phyloP scores from a whole-genome alignment of 1,140 invertebrate species.

The Rhizoglyphus robini region DNA sequence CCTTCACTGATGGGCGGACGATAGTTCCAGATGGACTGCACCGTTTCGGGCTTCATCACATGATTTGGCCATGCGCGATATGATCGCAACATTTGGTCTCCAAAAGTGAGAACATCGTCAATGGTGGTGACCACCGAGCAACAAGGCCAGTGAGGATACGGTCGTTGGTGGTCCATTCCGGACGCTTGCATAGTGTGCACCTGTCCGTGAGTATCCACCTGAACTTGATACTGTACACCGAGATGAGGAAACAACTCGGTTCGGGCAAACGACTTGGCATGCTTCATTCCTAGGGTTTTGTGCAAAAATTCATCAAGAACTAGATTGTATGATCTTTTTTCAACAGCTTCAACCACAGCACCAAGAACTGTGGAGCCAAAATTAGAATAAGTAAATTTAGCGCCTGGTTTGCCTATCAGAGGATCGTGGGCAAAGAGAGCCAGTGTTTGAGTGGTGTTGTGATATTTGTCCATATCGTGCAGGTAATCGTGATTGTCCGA shows the following conservation, averaged over 20 bases:
- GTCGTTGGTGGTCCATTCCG: neutral
- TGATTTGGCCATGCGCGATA: neutral
- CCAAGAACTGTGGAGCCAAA: slow-evolving; percentile 1
- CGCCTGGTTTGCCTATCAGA: neutral
- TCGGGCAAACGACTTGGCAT: neutral
- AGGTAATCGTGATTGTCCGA: neutral
- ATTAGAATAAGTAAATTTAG: slow-evolving; percentile 6
- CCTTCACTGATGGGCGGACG: neutral
- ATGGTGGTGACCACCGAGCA: neutral
- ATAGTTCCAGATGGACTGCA: slow-evolving; percentile 12
- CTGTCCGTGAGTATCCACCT: no score
- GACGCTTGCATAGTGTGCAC: neutral
- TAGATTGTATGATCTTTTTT: neutral
- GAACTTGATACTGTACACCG: no score
- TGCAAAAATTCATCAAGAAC: slow-evolving; percentile 1
- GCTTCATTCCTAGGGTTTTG: neutral
- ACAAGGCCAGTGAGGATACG: slow-evolving; percentile 12
- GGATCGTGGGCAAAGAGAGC: neutral
- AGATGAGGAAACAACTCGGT: neutral
- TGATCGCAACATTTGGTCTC: neutral
- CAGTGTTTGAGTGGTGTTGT: slow-evolving; percentile 3
- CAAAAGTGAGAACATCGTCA: slow-evolving; percentile 9
- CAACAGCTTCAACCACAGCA: slow-evolving; percentile 6
- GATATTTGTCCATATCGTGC: neutral
- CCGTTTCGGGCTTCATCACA: neutral